These are phyloP conservation scores for Tympanoctomys barrerae DNA, from an alignment of 2,797 vertebrate species.

Conservation along the genomic window DNA sequence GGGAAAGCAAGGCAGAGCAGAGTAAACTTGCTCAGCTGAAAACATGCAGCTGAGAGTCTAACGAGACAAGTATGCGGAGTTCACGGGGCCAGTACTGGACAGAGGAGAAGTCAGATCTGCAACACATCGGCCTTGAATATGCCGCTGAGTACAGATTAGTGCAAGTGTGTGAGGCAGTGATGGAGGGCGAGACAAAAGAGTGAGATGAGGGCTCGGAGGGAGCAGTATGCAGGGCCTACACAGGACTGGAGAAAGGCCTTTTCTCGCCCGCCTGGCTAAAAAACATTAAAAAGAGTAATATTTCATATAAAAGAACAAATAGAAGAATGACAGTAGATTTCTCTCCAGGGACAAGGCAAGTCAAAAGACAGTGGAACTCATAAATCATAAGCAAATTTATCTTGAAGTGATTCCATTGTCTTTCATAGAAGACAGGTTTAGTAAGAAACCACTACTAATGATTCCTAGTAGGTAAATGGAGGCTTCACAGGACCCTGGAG, in stretches of 20 bases:
- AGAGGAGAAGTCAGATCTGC: not conserved
- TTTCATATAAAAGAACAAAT: slow-evolving; percentile 2
- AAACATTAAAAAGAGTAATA: not conserved
- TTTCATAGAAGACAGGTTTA: slow-evolving; percentile 16
- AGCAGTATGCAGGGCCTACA: not conserved
- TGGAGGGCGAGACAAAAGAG: not conserved
- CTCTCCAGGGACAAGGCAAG: not conserved
- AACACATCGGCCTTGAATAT: not conserved
- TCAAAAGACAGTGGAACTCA: not conserved
- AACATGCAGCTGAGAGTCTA: not conserved
- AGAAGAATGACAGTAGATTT: not conserved
- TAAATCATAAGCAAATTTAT: slow-evolving; percentile 34
- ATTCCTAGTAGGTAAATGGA: not conserved
- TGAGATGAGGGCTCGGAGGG: not conserved
- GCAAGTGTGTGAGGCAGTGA: not conserved
- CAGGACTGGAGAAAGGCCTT: not conserved
- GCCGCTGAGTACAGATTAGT: not conserved
- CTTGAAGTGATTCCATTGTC: slow-evolving; percentile 39
- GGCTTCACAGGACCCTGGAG: not conserved
- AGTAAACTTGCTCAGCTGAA: not conserved
- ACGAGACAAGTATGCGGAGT: not conserved
- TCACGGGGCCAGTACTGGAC: not conserved
- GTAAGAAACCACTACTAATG: not conserved
- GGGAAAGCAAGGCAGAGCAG: not conserved
- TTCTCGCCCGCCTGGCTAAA: not conserved